Percentiles rank a stretch among this genome's conserved stretches.
Evolutionary conservation across 2,113 vertebrate genomes (phyloP).

Genomic region (Furnarius figulus): DNA sequence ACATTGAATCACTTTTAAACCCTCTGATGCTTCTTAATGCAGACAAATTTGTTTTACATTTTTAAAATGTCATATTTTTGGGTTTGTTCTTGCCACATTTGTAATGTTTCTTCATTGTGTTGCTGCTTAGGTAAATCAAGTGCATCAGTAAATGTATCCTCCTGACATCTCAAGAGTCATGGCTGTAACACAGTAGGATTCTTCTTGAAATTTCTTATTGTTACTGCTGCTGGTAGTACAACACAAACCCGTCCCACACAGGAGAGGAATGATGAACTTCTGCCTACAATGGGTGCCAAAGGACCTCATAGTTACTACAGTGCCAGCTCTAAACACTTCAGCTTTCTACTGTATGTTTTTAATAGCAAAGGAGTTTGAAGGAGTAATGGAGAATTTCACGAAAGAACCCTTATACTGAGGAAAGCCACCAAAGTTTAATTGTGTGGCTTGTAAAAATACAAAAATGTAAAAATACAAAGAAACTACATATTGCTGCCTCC

Average conservation of each 20-base stretch:
- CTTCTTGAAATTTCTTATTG: not conserved
- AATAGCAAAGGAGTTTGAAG: not conserved
- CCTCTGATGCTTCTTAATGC: not conserved
- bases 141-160: not conserved
- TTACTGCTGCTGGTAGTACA: not conserved
- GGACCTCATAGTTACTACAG: not conserved
- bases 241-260: not conserved
- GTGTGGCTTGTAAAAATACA: not conserved
- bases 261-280: not conserved
- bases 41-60: not conserved
- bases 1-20: conserved; percentile 38
- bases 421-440: not conserved
- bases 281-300: not conserved
- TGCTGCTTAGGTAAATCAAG: not conserved
- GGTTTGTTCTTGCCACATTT: not conserved
- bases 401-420: not conserved
- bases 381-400: not conserved
- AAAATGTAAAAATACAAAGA: not conserved
- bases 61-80: not conserved
- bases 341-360: not conserved
- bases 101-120: not conserved
- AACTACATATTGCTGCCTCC: not conserved
- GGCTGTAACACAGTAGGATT: not conserved
- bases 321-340: not conserved
- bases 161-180: not conserved